A percentile compares a stretch with the other conserved stretches of the same genome.
Evolutionary conservation across 2,888 invertebrate species (phyloP).

Genomic region (Aphidius colemani): DNA sequence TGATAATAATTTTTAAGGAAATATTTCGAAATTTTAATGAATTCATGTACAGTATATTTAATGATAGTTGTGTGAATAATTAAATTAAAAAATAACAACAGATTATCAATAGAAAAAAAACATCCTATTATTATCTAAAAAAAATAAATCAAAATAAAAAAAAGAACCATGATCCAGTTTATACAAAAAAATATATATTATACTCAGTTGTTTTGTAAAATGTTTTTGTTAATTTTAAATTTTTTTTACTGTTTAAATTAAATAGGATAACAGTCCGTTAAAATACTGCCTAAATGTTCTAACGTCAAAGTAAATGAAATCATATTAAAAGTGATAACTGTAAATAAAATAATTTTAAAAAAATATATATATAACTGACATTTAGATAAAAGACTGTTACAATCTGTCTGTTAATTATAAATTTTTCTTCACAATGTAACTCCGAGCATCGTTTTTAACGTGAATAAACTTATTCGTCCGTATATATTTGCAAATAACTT

Average conservation of each 20-base stretch:
- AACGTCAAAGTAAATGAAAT: slow-evolving; percentile 14
- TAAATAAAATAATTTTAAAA: slow-evolving; percentile 16
- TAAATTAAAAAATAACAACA: no score
- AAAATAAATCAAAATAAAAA: not conserved
- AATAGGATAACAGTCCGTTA: not conserved
- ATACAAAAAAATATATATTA: no score
- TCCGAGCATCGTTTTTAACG: slow-evolving; percentile 44
- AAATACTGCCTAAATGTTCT: slow-evolving; percentile 19
- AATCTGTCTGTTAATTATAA: slow-evolving; percentile 37
- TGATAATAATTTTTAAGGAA: no score
- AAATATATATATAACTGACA: slow-evolving; percentile 16
- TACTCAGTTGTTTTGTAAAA: not conserved
- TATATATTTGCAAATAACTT: slow-evolving; percentile 36
- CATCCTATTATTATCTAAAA: not conserved
- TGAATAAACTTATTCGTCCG: slow-evolving; percentile 49
- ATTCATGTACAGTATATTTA: no score
- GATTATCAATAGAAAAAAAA: not conserved
- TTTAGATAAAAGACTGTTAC: slow-evolving; percentile 30
- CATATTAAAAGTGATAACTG: no score
- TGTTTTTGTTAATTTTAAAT: not conserved
- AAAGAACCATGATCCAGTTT: not conserved
- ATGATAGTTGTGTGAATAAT: no score
- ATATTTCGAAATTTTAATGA: no score
- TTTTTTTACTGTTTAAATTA: not conserved
- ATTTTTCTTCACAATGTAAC: slow-evolving; percentile 47